Evolutionary conservation across 2,113 vertebrate species (phyloP).

Genomic region (Lates calcarifer): DNA sequence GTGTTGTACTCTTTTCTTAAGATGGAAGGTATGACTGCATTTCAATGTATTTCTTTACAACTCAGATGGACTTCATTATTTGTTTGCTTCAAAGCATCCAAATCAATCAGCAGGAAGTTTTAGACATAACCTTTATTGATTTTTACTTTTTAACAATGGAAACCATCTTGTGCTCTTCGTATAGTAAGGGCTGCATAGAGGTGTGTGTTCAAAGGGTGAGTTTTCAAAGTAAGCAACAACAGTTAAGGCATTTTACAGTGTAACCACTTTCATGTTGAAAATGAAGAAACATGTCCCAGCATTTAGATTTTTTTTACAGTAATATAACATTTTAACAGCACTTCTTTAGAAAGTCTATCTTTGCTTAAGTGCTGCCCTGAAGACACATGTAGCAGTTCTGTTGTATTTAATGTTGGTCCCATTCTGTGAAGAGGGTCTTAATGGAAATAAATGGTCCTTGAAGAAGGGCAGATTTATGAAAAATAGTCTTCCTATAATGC

Average conservation of each 20-base stretch:
- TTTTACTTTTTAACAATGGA: slow-evolving; percentile 3
- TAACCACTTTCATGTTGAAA: neutral
- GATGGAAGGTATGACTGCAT: no score
- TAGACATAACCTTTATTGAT: slow-evolving; percentile 41
- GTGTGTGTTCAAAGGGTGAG: slow-evolving; percentile 42
- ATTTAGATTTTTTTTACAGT: neutral
- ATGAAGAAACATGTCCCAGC: slow-evolving; percentile 13
- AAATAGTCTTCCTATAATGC: slow-evolving; percentile 23
- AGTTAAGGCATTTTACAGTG: slow-evolving; percentile 39
- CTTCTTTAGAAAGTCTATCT: neutral
- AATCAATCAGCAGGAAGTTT: neutral
- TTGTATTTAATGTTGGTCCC: neutral
- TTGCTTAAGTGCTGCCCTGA: neutral
- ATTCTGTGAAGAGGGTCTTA: neutral
- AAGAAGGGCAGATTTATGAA: slow-evolving; percentile 10
- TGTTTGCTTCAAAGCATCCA: neutral
- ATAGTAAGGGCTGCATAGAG: slow-evolving; percentile 3
- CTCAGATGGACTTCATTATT: no score
- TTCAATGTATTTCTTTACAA: no score
- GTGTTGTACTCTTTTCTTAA: no score
- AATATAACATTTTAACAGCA: neutral
- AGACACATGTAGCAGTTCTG: neutral
- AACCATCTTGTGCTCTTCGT: slow-evolving; percentile 27
- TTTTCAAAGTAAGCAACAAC: slow-evolving; percentile 33
- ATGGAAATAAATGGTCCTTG: neutral